Evolutionary conservation across 2,888 invertebrate species (phyloP).

Genomic region (Elysia crispata): DNA sequence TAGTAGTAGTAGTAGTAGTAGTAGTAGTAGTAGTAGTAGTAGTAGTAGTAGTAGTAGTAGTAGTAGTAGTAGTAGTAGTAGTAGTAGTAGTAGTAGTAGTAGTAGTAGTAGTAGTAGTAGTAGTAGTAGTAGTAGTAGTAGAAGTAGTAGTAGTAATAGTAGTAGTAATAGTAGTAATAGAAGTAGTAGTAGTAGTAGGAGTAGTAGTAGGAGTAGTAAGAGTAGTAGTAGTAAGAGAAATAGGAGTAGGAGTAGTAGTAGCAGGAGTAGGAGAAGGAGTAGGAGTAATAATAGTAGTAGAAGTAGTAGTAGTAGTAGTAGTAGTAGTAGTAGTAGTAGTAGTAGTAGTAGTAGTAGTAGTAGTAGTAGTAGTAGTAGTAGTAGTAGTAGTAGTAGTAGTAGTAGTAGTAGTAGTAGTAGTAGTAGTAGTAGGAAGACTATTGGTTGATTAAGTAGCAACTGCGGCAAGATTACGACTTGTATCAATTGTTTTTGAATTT

Average conservation of each 20-base stretch:
- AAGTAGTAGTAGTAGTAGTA: background rate
- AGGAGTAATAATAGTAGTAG: no score
- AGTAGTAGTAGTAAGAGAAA: no score
- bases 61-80: constrained; percentile 24
- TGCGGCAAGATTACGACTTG: no score
- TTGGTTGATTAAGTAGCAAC: background rate
- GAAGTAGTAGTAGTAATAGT: constrained; percentile 23
- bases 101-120: constrained; percentile 28
- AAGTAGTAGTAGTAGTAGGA: no score
- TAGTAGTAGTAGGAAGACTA: no score
- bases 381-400: constrained; percentile 13
- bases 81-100: constrained; percentile 25
- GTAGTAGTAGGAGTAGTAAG: no score
- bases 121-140: constrained; percentile 28
- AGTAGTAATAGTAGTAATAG: no score
- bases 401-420: no score
- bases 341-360: constrained; percentile 24
- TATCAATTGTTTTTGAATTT: no score
- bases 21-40: constrained; percentile 16
- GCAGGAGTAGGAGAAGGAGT: no score
- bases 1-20: constrained; percentile 19
- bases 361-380: constrained; percentile 28
- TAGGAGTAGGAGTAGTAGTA: no score
- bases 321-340: constrained; percentile 22
- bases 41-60: constrained; percentile 25